Evolutionary conservation across 2,797 vertebrate species (phyloP).

Genomic region (Oryzias dopingdopingensis): DNA sequence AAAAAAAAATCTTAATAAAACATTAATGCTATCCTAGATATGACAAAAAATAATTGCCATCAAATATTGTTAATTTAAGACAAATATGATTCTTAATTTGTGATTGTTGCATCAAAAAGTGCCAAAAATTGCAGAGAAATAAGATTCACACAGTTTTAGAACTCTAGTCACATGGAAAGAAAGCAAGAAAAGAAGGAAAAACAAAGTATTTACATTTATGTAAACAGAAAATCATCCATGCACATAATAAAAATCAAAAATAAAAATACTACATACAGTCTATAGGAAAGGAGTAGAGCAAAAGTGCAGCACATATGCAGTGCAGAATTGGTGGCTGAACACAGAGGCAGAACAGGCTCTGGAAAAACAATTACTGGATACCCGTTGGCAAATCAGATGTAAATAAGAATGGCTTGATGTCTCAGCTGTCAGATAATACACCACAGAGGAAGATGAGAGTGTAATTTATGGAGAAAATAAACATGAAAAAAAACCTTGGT

Average conservation of each 20-base stretch:
- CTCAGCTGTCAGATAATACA: slow-evolving; percentile 48
- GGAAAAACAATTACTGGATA: slow-evolving; percentile 62
- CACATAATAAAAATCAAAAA: slow-evolving; percentile 14
- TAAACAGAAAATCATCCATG: slow-evolving; percentile 18
- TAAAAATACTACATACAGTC: slow-evolving; percentile 15
- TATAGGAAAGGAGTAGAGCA: background rate
- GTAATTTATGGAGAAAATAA: slow-evolving; percentile 16
- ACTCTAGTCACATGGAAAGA: too few relatives aligned
- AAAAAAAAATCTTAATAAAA: background rate
- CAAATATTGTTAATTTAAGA: slow-evolving; percentile 1
- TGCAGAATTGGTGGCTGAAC: slow-evolving; percentile 32
- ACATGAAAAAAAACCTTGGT: background rate
- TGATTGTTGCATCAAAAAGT: too few relatives aligned
- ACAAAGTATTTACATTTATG: slow-evolving; percentile 23
- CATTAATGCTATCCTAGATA: slow-evolving; percentile 3
- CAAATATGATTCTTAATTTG: background rate
- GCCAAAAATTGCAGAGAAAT: too few relatives aligned
- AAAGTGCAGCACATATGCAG: slow-evolving; percentile 23
- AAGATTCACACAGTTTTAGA: too few relatives aligned
- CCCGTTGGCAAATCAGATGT: slow-evolving; percentile 49
- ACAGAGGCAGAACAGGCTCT: slow-evolving; percentile 49
- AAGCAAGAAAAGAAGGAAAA: too few relatives aligned
- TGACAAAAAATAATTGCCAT: slow-evolving; percentile 1
- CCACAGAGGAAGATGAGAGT: slow-evolving; percentile 33
- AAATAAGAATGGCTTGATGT: slow-evolving; percentile 54